Evolutionary conservation across 2,797 vertebrate species (phyloP), one percentile per base, ranked within the genome.

Genomic region (Odontamblyopus rebecca): DNA sequence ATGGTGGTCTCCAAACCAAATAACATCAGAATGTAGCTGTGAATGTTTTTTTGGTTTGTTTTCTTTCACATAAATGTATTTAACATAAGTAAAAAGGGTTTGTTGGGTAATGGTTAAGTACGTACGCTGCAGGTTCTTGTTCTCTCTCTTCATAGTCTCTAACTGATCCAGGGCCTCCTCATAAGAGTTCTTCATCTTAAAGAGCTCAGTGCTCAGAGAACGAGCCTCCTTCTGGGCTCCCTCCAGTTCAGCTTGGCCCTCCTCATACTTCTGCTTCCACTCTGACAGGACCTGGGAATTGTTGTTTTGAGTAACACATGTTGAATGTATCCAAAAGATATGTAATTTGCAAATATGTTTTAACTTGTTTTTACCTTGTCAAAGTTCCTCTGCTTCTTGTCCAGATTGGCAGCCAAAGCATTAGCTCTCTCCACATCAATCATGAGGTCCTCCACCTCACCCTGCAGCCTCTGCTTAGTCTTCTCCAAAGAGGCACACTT

Each of bases 231-330:
- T 95, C 83, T 95, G 93, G 0, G 95, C 95, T 69, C 95, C 94
- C 68, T 96, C 95, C 78, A 96, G 73, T 78, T 95, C 95, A 0
- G 96, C 94, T 86, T 95, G 95, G 44, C 95, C 85, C 90, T 95
- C 96, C 76, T 95, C 95, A 35, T 89, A 95, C 77, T 96, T 96
- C 75, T 95, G 94, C 44, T 96, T 96, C 95, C 95, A 95, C 93
- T 93, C 88, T 84, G 94, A 8, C 92, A 95, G 81, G 92, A 84
- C 53, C 96, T 89, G 73, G 95, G 93, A 80, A 90, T 38, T 30
- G 30, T 30, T 30, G 30, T 4, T 30, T 30, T 30, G 30, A 30
- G 30, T 30, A 30, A 30, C 30, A 30, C 30, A 35, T 35, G 30
- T 30, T 30, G 30, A 6, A 35, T 35, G 32, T 35, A 5, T 35